These are phyloP conservation scores for Mizuhopecten yessoensis DNA, from an alignment of 1,140 invertebrate genomes.

Conservation along the genomic window DNA sequence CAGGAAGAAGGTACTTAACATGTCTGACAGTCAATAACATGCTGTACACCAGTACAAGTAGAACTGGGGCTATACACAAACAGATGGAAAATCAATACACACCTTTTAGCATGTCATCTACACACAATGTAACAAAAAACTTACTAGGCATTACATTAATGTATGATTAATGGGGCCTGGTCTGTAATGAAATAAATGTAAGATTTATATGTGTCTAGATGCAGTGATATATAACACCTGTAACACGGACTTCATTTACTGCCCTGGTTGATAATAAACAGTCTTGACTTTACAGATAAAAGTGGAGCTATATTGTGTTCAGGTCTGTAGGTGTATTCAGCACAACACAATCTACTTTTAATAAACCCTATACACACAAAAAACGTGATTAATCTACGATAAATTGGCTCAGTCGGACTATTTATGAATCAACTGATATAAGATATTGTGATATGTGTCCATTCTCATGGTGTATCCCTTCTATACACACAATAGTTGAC, in stretches of 20 bases:
- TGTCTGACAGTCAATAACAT: conserved; percentile 12
- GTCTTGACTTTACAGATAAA: neutral
- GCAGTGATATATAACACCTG: neutral
- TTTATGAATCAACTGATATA: conserved; percentile 31
- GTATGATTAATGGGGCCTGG: neutral
- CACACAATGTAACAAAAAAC: neutral
- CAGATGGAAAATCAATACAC: neutral
- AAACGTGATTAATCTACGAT: neutral
- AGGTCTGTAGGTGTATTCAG: neutral
- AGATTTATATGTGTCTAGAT: neutral
- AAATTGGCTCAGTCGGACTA: neutral
- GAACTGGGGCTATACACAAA: too few species aligned
- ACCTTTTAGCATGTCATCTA: neutral
- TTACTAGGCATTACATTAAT: neutral
- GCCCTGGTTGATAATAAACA: neutral
- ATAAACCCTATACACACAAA: too few species aligned
- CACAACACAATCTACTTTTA: too few species aligned
- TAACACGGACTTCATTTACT: neutral
- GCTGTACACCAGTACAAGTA: too few species aligned
- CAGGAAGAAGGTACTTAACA: conserved; percentile 9
- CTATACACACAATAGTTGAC: too few species aligned
- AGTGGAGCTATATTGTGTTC: neutral
- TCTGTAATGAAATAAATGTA: neutral
- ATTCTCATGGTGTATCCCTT: too few species aligned
- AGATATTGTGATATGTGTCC: neutral